Evolutionary conservation across 1,140 invertebrate species (phyloP), one percentile per base, ranked within the genome.

Genomic region (Gryllus bimaculatus): DNA sequence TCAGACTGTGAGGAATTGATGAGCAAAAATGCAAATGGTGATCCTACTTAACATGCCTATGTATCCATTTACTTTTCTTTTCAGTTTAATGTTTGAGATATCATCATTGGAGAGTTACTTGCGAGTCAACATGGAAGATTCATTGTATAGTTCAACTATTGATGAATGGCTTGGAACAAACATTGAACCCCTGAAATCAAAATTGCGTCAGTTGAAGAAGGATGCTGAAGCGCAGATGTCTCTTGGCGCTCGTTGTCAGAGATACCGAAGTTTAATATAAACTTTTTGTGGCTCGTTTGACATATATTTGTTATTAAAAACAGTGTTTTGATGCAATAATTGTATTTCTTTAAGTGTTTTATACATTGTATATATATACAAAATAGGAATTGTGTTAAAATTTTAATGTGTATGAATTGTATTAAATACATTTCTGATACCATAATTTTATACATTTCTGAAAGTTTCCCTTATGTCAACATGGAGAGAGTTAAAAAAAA

Each of bases 111-210:
- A 90, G 83, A 85, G 85, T 48, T 90, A 88, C 81, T 80, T 90
- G 80, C 85, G 86, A 79, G 82, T 85, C 54, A 85, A 89, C 82
- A 86, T 90, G 85, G 87, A 89, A 81, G 83, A 83, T 47, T 84
- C 88, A 54, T 89, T 88, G 79, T 89, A 88, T 78, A 81, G 84
- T 8, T 83, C 87, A 7, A 89, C 86, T 48, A 84, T 89, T 12
- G 88, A 90, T 15, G 89, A 90, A 82, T 89, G 89, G 86, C 82
- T 89, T 7, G 88, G 88, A 10, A 89, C 89, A 21, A 86, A 89
- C 79, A 83, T 90, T 47, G 83, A 86, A 8, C 89, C 89, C 0
- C 85, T 89, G 48, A 88, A 78, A 20, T 12, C 77, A 13, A 73
- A 73, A 26, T 73, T 80, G 8, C 73, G 74, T 8, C 80, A 80